Conservation (phyloP, 2,113 vertebrate species). For the Nycticorax nycticorax region DNA sequence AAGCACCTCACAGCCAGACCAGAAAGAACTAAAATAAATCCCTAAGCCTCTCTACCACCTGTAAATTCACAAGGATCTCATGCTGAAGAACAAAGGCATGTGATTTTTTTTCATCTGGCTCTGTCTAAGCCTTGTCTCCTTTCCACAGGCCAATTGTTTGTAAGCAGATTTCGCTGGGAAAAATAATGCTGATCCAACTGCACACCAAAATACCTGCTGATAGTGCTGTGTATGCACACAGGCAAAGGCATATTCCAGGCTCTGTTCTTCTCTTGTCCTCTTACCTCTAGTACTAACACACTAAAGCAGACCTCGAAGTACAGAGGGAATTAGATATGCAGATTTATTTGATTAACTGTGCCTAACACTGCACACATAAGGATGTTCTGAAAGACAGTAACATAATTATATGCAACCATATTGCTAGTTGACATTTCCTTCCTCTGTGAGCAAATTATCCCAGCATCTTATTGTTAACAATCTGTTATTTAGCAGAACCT, state of each 20-base stretch:
- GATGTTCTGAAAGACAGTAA: not conserved
- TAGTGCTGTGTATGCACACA: not conserved
- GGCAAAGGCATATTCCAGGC: not conserved
- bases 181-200: not conserved
- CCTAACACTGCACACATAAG: not conserved
- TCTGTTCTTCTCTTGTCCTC: not conserved
- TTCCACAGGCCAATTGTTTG: not conserved
- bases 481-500: not conserved
- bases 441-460: not conserved
- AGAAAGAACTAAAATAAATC: not conserved
- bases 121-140: not conserved
- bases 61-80: not conserved
- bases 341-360: not conserved
- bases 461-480: not conserved
- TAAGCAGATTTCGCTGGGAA: not conserved
- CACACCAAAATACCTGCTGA: not conserved
- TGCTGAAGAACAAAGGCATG: not conserved
- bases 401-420: not conserved
- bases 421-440: slow-evolving; percentile 1
- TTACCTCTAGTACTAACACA: not conserved
- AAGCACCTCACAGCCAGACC: not conserved
- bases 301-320: not conserved
- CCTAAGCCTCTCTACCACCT: not conserved
- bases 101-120: not conserved
- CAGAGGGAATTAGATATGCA: not conserved